phyloP scores from a whole-genome alignment of 2,113 vertebrate genomes.

The Picathartes gymnocephalus region DNA sequence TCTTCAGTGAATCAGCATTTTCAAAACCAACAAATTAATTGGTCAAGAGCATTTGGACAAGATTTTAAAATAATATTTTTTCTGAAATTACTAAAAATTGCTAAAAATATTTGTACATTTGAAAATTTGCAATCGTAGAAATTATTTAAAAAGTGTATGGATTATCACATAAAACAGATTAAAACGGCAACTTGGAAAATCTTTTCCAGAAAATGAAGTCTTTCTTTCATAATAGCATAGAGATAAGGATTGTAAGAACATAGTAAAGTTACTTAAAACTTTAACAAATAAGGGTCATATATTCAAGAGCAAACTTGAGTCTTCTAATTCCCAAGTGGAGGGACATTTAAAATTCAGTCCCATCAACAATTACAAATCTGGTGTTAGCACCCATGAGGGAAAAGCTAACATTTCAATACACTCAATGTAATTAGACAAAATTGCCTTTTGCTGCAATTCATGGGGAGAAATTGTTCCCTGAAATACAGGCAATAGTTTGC shows the following conservation, averaged over 20 bases:
- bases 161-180: not conserved
- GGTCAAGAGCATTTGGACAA: not conserved
- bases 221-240: not conserved
- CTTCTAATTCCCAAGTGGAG: not conserved
- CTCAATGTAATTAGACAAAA: conserved; percentile 55
- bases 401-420: conserved; percentile 43
- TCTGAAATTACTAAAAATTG: not conserved
- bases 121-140: not conserved
- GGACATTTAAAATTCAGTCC: conserved; percentile 21
- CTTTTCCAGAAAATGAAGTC: accelerated
- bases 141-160: not conserved
- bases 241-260: not conserved
- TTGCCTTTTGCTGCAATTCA: conserved; percentile 40
- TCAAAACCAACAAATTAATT: not conserved
- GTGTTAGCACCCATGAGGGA: not conserved
- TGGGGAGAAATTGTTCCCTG: conserved; percentile 11
- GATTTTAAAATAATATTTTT: not conserved
- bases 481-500: conserved; percentile 13
- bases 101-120: not conserved
- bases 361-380: conserved; percentile 3
- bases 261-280: not conserved
- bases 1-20: not conserved
- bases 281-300: not conserved
- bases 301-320: not conserved
- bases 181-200: not conserved